Percentiles rank a stretch among this genome's conserved stretches.
These are phyloP conservation scores for Dasysyrphus albostriatus DNA, from an alignment of 2,888 invertebrate species.

Conservation along the genomic window DNA sequence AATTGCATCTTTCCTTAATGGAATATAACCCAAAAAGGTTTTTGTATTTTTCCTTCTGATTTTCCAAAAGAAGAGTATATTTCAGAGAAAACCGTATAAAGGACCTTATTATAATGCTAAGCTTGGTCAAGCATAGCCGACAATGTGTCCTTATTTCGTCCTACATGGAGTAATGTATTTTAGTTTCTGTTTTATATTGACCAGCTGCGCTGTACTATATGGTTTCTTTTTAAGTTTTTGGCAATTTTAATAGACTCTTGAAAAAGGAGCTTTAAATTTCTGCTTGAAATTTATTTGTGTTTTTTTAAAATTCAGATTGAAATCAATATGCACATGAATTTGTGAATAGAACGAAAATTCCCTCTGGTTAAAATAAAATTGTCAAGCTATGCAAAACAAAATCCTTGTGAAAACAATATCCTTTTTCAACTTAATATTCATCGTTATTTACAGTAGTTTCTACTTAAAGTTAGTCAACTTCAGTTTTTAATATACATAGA, in stretches of 20 bases:
- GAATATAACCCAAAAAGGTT: constrained; percentile 8
- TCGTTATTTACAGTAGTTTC: background rate
- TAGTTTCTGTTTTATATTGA: constrained; percentile 18
- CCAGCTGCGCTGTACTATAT: background rate
- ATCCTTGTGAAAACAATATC: background rate
- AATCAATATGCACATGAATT: background rate
- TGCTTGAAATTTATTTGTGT: background rate
- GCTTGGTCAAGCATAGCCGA: background rate
- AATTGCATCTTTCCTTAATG: constrained; percentile 25
- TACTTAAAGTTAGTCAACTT: background rate
- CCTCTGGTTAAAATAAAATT: background rate
- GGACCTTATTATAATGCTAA: constrained; percentile 2
- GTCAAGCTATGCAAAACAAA: background rate
- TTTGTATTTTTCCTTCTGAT: background rate
- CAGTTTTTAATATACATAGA: background rate
- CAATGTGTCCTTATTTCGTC: background rate
- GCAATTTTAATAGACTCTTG: background rate
- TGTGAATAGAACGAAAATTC: background rate
- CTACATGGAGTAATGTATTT: background rate
- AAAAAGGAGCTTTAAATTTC: background rate
- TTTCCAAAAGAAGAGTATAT: background rate
- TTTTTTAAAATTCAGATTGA: background rate
- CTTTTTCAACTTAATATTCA: background rate
- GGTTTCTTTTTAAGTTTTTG: background rate
- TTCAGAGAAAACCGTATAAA: background rate